Evolutionary conservation across 1,140 invertebrate species (phyloP).

Genomic region (Euura lappo): DNA sequence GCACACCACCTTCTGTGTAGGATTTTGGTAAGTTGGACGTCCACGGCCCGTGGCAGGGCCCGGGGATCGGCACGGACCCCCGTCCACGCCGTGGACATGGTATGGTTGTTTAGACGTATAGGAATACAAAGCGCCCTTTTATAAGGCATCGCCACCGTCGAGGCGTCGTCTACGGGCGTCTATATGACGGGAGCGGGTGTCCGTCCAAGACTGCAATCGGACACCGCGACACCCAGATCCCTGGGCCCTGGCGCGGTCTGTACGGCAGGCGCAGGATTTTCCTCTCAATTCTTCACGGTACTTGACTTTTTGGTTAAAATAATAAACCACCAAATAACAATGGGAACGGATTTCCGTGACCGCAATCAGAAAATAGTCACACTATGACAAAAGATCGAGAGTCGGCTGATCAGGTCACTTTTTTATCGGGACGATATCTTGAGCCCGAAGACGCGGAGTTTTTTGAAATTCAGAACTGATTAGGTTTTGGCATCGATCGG

Average conservation of each 20-base stretch:
- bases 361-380: too few species aligned
- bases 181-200: conserved; percentile 8
- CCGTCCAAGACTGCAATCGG: conserved; percentile 36
- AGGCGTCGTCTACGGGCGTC: conserved; percentile 23
- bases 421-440: too few species aligned
- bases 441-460: too few species aligned
- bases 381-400: too few species aligned
- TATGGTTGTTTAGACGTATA: conserved; percentile 22
- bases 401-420: too few species aligned
- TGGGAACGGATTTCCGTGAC: too few species aligned
- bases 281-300: too few species aligned
- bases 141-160: conserved; percentile 31
- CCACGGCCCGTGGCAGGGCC: neutral
- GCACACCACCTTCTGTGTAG: conserved; percentile 18
- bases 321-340: neutral
- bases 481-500: too few species aligned
- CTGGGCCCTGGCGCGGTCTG: neutral
- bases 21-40: neutral
- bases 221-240: conserved; percentile 34
- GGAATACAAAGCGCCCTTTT: conserved; percentile 53
- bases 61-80: neutral
- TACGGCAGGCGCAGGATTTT: too few species aligned
- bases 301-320: neutral
- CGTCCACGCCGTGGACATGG: neutral
- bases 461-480: too few species aligned